These are phyloP conservation scores for Drosophila atripex DNA, from an alignment of 2,888 invertebrate genomes.

Conservation along the genomic window DNA sequence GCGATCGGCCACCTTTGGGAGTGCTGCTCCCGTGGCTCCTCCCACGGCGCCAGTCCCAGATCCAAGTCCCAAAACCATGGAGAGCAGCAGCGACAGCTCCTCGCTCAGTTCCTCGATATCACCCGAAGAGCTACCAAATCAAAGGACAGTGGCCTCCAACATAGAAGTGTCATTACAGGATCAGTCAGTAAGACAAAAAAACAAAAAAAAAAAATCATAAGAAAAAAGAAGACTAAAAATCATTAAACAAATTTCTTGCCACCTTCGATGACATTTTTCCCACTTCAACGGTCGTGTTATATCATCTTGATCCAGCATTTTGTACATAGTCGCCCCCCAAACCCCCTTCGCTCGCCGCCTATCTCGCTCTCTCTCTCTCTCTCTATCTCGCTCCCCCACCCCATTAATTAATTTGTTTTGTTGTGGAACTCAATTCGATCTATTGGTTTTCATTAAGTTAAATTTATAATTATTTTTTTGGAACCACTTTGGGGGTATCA, in stretches of 20 bases:
- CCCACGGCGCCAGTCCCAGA: slow-evolving; percentile 25
- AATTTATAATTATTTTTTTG: slow-evolving; percentile 24
- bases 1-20: slow-evolving; percentile 79
- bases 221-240: slow-evolving; percentile 10
- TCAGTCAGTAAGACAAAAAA: slow-evolving; percentile 74
- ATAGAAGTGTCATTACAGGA: slow-evolving; percentile 52
- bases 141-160: slow-evolving; percentile 38
- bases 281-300: slow-evolving; percentile 43
- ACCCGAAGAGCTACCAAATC: slow-evolving; percentile 59
- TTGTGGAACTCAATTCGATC: slow-evolving; percentile 27
- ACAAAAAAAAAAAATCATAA: slow-evolving; percentile 23
- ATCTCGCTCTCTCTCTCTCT: slow-evolving; percentile 12
- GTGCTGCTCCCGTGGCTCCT: slow-evolving; percentile 65
- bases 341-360: slow-evolving; percentile 7
- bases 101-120: slow-evolving; percentile 66
- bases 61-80: slow-evolving; percentile 44
- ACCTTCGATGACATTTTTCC: slow-evolving; percentile 38
- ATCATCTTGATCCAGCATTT: slow-evolving; percentile 44
- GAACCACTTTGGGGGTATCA: slow-evolving; percentile 18
- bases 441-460: slow-evolving; percentile 34
- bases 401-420: slow-evolving; percentile 68
- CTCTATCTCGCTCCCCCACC: slow-evolving; percentile 8
- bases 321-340: slow-evolving; percentile 35
- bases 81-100: slow-evolving; percentile 53
- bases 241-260: slow-evolving; percentile 45